A percentile compares a stretch with the other conserved stretches of the same genome.
phyloP scores from a whole-genome alignment of 1,140 invertebrate species.

The Euura lappo region DNA sequence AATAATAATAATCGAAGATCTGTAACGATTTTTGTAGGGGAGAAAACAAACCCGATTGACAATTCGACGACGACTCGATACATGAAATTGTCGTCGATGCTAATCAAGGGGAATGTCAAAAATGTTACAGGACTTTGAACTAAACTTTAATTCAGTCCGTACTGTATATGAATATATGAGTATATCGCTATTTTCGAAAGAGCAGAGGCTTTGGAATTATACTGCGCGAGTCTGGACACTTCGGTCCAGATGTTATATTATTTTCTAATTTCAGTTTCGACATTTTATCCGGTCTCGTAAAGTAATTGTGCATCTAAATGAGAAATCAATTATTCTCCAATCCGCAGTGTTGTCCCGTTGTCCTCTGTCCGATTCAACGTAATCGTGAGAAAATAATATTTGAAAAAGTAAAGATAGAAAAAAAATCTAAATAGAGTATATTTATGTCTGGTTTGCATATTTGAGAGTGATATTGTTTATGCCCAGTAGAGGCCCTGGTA shows the following conservation, averaged over 20 bases:
- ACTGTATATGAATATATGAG: slow-evolving; percentile 24
- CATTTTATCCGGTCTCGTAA: background rate
- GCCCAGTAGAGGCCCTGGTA: slow-evolving; percentile 45
- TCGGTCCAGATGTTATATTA: too few species aligned
- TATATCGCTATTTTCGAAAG: slow-evolving; percentile 26
- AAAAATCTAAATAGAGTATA: slow-evolving; percentile 40
- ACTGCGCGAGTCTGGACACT: background rate
- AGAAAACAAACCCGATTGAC: too few species aligned
- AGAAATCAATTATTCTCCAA: too few species aligned
- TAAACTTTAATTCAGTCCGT: slow-evolving; percentile 33
- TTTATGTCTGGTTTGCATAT: slow-evolving; percentile 49
- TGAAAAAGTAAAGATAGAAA: slow-evolving; percentile 25
- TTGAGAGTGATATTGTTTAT: slow-evolving; percentile 46
- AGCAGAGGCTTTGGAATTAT: slow-evolving; percentile 25
- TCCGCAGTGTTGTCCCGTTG: background rate
- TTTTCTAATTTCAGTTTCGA: background rate
- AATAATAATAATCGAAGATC: background rate
- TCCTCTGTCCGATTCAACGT: background rate
- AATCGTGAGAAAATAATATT: background rate
- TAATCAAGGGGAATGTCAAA: background rate
- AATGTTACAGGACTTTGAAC: slow-evolving; percentile 28
- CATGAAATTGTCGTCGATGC: background rate
- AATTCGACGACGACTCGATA: background rate
- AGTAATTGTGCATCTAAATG: too few species aligned
- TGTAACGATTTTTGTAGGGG: background rate